phyloP scores from a whole-genome alignment of 2,113 vertebrate genomes.

The Anhinga anhinga region DNA sequence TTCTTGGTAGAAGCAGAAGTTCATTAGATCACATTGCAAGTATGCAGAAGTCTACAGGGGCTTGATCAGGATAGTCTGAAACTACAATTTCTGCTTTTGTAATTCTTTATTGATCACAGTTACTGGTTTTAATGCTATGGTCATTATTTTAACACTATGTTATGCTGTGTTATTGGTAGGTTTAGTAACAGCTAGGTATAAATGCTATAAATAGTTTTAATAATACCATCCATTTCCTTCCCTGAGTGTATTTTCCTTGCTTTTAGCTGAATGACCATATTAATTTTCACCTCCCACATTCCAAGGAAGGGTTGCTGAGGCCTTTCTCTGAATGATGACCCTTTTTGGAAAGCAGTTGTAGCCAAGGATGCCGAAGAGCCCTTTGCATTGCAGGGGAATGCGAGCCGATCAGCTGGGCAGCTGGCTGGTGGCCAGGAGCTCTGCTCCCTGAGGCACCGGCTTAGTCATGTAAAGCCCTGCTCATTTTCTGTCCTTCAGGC shows the following conservation, averaged over 20 bases:
- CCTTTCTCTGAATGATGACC: not conserved
- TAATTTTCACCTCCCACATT: not conserved
- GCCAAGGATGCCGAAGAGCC: not conserved
- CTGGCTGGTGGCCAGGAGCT: not conserved
- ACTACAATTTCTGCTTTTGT: not conserved
- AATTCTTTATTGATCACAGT: not conserved
- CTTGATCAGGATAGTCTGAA: not conserved
- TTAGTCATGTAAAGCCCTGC: not conserved
- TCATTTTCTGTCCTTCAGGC: accelerated
- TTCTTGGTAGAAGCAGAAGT: conserved; percentile 18
- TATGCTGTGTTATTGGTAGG: not conserved
- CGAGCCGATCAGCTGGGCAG: not conserved
- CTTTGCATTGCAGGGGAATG: not conserved
- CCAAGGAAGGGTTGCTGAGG: not conserved
- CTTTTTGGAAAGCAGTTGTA: not conserved
- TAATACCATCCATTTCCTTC: not conserved
- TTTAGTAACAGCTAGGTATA: not conserved
- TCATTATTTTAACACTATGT: not conserved
- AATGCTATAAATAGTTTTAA: not conserved
- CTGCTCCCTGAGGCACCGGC: not conserved
- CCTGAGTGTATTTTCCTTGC: not conserved
- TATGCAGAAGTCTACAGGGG: not conserved
- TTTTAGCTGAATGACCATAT: not conserved
- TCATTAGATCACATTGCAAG: conserved; percentile 45
- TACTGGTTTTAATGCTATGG: not conserved